phyloP scores from a whole-genome alignment of 2,888 invertebrate genomes.

The Drosophila anomelani region DNA sequence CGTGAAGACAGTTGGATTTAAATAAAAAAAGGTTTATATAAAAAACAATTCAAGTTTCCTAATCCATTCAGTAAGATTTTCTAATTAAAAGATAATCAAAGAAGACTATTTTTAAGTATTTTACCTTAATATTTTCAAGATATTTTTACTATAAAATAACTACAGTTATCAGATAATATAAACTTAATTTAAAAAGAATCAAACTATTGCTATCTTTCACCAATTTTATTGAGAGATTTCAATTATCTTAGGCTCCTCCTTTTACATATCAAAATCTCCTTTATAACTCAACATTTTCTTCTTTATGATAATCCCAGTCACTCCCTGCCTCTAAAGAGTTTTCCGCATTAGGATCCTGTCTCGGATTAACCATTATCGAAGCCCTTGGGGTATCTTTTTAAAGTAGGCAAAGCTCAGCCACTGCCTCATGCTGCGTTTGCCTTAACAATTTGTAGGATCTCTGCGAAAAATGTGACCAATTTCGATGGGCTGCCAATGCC shows the following conservation, averaged over 20 bases:
- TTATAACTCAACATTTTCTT: neutral
- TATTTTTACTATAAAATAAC: too few relatives aligned
- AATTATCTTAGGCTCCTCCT: neutral
- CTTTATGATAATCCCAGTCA: too few relatives aligned
- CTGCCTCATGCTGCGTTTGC: slow-evolving; percentile 7
- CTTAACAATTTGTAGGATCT: slow-evolving; percentile 38
- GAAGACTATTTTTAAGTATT: too few relatives aligned
- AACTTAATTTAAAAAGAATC: too few relatives aligned
- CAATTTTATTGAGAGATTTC: too few relatives aligned
- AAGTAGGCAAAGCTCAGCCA: slow-evolving; percentile 11
- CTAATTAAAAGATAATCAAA: too few relatives aligned
- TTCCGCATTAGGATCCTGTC: slow-evolving; percentile 19
- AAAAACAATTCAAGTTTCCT: neutral
- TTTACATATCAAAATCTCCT: neutral
- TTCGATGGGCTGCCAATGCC: slow-evolving; percentile 35
- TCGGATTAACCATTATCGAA: slow-evolving; percentile 14
- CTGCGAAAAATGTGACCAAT: slow-evolving; percentile 42
- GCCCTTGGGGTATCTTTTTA: slow-evolving; percentile 15
- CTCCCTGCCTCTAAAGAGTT: neutral
- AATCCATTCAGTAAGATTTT: too few relatives aligned
- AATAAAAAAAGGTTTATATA: neutral
- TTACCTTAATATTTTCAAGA: too few relatives aligned
- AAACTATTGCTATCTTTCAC: too few relatives aligned
- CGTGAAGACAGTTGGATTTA: neutral
- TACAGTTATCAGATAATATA: too few relatives aligned